Evolutionary conservation across 2,797 vertebrate genomes (phyloP).

Genomic region (Danionella dracula): DNA sequence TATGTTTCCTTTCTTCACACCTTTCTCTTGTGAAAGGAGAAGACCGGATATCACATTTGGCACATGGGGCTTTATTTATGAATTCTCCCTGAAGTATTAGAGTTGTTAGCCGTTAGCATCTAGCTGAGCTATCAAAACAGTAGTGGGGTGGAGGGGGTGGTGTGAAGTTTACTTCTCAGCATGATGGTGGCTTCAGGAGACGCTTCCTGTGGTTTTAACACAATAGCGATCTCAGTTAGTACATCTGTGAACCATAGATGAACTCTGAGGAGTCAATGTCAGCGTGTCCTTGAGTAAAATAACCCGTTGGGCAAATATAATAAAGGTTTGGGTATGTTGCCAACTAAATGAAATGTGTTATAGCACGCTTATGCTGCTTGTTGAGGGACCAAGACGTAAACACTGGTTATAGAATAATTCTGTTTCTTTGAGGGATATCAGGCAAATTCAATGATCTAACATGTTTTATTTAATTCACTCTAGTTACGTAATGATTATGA

Average conservation of each 20-base stretch:
- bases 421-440: too few species aligned
- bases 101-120: conserved; percentile 41
- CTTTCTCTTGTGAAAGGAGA: conserved; percentile 40
- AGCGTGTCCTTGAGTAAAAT: neutral
- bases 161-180: conserved; percentile 23
- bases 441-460: too few species aligned
- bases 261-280: neutral
- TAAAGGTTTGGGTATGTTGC: too few species aligned
- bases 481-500: too few species aligned
- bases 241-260: neutral
- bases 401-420: too few species aligned
- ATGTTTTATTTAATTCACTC: too few species aligned
- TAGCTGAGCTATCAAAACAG: conserved; percentile 22
- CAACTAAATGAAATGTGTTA: too few species aligned
- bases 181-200: conserved; percentile 23
- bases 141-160: too few species aligned
- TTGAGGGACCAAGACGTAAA: too few species aligned
- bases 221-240: neutral
- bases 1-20: conserved; percentile 45
- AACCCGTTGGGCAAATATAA: neutral
- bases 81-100: conserved; percentile 58
- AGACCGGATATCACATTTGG: conserved; percentile 64
- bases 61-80: conserved; percentile 57
- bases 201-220: conserved; percentile 1
- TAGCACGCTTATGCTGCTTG: too few species aligned